phyloP scores from a whole-genome alignment of 2,888 invertebrate genomes.

The Cotesia congregata region DNA sequence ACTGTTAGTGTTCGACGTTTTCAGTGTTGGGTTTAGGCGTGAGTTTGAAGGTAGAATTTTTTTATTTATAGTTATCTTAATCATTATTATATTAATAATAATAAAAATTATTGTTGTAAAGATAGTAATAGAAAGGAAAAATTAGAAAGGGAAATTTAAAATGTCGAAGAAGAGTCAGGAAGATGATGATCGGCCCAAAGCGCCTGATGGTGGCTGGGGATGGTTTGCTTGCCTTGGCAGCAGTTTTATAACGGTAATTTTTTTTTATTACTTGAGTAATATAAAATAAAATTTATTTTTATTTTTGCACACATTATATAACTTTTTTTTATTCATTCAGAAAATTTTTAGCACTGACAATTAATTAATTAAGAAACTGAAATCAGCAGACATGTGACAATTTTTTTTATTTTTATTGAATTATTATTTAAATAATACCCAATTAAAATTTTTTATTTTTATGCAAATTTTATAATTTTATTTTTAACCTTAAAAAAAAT shows the following conservation, averaged over 20 bases:
- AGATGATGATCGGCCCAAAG: slow-evolving; percentile 64
- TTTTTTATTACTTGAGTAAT: not conserved
- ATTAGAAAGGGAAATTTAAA: slow-evolving; percentile 18
- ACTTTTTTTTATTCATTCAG: no score
- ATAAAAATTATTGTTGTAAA: not conserved
- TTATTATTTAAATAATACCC: no score
- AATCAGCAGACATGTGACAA: no score
- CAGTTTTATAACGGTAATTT: slow-evolving; percentile 83
- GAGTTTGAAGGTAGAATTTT: not conserved
- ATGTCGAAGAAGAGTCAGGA: not conserved
- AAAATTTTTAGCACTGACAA: no score
- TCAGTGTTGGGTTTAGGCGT: not conserved
- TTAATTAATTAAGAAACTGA: no score
- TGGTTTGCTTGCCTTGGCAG: slow-evolving; percentile 89
- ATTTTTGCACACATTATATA: no score
- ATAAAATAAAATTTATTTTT: no score
- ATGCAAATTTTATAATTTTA: no score
- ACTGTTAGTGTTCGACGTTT: not conserved
- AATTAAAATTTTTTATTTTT: no score
- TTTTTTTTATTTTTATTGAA: no score
- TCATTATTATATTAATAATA: not conserved
- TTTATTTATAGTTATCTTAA: no score
- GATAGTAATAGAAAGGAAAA: not conserved
- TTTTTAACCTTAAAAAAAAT: no score
- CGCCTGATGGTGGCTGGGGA: slow-evolving; percentile 89